Evolutionary conservation across 2,888 invertebrate genomes (phyloP).

Genomic region (Thecocarcelia acutangulata): DNA sequence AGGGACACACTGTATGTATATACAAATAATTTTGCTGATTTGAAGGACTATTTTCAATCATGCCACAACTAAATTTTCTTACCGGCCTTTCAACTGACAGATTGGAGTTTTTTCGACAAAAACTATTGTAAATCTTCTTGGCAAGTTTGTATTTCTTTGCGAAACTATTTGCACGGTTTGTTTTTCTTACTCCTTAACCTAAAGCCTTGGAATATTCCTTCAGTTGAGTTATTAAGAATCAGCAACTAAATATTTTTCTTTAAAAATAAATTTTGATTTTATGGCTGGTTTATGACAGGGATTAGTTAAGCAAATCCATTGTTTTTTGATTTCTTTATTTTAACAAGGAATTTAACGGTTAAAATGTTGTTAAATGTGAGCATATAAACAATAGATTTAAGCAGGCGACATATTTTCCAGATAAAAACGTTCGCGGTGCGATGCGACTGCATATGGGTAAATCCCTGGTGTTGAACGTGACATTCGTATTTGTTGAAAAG

Average conservation of each 20-base stretch:
- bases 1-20: too few species aligned
- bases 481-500: too few species aligned
- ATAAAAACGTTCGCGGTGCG: too few species aligned
- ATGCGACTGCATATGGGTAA: too few species aligned
- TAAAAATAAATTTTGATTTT: slow-evolving; percentile 47
- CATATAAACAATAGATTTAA: too few species aligned
- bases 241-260: slow-evolving; percentile 20
- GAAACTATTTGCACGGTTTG: neutral
- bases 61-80: too few species aligned
- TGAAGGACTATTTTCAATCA: too few species aligned
- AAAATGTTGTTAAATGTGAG: neutral
- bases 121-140: neutral
- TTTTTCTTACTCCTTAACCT: slow-evolving; percentile 42
- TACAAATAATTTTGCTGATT: too few species aligned
- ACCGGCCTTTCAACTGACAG: slow-evolving; percentile 1
- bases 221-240: slow-evolving; percentile 24
- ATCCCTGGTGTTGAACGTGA: too few species aligned
- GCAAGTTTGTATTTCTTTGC: neutral
- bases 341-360: slow-evolving; percentile 23
- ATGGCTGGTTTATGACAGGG: slow-evolving; percentile 57
- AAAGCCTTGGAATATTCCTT: slow-evolving; percentile 62
- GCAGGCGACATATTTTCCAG: too few species aligned
- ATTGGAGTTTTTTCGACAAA: neutral
- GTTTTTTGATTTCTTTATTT: slow-evolving; percentile 18
- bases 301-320: slow-evolving; percentile 54